Evolutionary conservation across 1,140 invertebrate species (phyloP), one percentile per base, ranked within the genome.

Genomic region (Apis dorsata): DNA sequence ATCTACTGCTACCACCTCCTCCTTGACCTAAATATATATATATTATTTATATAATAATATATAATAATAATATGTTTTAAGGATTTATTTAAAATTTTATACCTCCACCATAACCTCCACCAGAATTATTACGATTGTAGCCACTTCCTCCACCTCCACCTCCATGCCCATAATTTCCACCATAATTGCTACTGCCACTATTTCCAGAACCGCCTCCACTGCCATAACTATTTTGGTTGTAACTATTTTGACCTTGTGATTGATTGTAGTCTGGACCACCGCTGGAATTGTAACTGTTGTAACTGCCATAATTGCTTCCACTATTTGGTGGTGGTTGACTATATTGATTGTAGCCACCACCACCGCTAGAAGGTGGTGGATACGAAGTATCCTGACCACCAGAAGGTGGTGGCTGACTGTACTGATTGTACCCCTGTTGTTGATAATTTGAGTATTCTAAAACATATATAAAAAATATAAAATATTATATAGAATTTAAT

Each of bases 191-290:
- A 80, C 86, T 90, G 65, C 93, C 91, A 70, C 90, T 84, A 19
- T 85, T 86, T 57, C 93, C 91, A 86, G 92, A 91, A 90, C 92
- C 94, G 53, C 93, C 92, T 60, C 94, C 92, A 81, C 93, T 93
- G 87, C 94, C 93, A 85, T 94, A 93, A 78, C 92, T 92, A 75
- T 94, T 91, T 71, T 93, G 94, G 65, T 94, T 93, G 84, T 95
- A 94, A 83, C 92, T 93, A 76, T 94, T 89, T 72, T 95, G 92
- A 69, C 75, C 89, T 28, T 90, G 90, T 0, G 90, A 76, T 59
- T 90, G 91, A 81, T 81, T 88, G 21, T 93, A 94, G 51, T 90
- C 90, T 81, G 91, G 91, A 59, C 89, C 91, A 63, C 92, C 88
- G 24, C 93, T 89, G 79, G 93, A 90, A 78, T 78, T 86, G 55